Evolutionary conservation across 2,113 vertebrate genomes (phyloP).

Genomic region (Gavialis gangeticus): DNA sequence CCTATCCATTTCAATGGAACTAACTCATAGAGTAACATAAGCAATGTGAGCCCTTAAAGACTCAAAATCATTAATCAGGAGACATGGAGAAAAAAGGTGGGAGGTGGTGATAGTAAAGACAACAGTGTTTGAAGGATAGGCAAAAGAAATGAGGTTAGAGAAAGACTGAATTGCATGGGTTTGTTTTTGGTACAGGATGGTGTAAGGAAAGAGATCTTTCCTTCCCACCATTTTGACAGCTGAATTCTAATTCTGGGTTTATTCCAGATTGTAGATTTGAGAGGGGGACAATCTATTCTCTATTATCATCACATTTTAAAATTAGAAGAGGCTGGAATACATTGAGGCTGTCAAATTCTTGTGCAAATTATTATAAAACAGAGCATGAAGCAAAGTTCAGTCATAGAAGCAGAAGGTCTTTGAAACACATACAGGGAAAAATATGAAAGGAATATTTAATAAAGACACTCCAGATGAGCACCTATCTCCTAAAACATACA

Average conservation of each 20-base stretch:
- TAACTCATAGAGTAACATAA: background rate
- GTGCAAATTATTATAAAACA: rapidly evolving
- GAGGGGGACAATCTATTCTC: too few species aligned
- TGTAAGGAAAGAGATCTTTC: rapidly evolving
- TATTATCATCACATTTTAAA: too few species aligned
- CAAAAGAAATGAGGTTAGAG: background rate
- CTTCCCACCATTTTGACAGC: rapidly evolving
- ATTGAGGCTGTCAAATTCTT: rapidly evolving
- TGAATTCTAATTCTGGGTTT: background rate
- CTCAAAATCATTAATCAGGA: background rate
- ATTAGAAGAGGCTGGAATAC: too few species aligned
- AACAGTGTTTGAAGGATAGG: rapidly evolving
- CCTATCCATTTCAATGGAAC: background rate
- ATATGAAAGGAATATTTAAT: background rate
- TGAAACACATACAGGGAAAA: rapidly evolving
- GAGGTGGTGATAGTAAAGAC: rapidly evolving
- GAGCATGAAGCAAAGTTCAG: rapidly evolving
- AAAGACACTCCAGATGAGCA: too few species aligned
- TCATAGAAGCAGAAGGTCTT: rapidly evolving
- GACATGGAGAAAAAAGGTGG: background rate
- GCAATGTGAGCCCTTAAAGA: background rate
- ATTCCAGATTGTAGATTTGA: background rate
- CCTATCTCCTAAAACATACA: background rate
- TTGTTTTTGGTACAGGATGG: rapidly evolving
- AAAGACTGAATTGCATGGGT: rapidly evolving